Evolutionary conservation across 2,797 vertebrate genomes (phyloP).

Genomic region (Sebastes oblongus): DNA sequence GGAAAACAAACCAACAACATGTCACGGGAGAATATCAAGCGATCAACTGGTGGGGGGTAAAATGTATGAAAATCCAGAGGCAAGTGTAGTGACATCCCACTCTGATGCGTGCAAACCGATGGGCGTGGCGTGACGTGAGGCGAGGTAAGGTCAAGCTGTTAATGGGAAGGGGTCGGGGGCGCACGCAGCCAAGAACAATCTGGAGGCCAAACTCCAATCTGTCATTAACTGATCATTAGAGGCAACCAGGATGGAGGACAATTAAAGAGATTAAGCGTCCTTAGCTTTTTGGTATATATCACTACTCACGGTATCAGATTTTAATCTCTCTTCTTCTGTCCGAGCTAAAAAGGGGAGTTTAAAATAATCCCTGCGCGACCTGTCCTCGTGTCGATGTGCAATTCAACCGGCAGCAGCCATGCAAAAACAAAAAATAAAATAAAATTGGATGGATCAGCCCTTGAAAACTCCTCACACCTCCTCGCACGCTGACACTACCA

Average conservation of each 20-base stretch:
- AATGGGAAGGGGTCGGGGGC: neutral
- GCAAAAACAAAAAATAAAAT: neutral
- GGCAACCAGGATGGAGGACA: neutral
- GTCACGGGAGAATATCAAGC: conserved; percentile 13
- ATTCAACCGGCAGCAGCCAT: conserved; percentile 37
- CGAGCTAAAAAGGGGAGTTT: neutral
- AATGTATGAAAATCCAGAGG: conserved; percentile 19
- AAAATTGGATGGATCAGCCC: conserved; percentile 71
- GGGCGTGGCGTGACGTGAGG: neutral
- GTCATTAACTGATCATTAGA: conserved; percentile 7
- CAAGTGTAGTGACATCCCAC: conserved; percentile 2
- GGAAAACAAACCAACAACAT: conserved; percentile 7
- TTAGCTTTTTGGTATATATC: conserved; percentile 6
- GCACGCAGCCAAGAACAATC: neutral
- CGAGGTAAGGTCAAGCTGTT: conserved; percentile 27
- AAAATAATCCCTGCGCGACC: conserved; percentile 18
- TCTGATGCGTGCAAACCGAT: conserved; percentile 19
- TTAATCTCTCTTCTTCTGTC: neutral
- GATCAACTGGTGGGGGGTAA: neutral
- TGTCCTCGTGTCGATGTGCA: conserved; percentile 21
- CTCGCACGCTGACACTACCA: conserved; percentile 54
- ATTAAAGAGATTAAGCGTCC: neutral
- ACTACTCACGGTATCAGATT: neutral
- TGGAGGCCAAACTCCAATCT: conserved; percentile 10
- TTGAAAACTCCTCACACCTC: conserved; percentile 68